Percentiles rank a stretch among this genome's conserved stretches.
These are phyloP conservation scores for Forbesichthys agassizii DNA, from an alignment of 2,113 vertebrate species.

Conservation along the genomic window DNA sequence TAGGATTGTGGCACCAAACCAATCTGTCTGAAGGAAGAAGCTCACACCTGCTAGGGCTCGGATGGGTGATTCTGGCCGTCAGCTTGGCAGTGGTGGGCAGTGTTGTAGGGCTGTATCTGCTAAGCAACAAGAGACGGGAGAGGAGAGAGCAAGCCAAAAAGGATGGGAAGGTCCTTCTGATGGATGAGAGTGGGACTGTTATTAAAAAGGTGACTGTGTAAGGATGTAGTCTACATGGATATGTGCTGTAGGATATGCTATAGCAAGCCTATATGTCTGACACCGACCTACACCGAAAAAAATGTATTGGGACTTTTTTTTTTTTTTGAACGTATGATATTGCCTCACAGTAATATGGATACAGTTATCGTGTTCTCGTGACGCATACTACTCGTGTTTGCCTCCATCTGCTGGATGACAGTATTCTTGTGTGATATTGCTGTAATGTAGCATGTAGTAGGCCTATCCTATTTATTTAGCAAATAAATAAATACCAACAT, in stretches of 20 bases:
- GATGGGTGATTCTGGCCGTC: constrained; percentile 65
- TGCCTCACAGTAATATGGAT: no score
- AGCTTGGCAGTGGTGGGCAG: constrained; percentile 52
- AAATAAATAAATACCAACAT: not conserved
- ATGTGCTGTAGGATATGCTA: no score
- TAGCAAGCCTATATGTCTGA: no score
- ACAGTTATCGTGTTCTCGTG: no score
- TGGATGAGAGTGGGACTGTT: constrained; percentile 56
- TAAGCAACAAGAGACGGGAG: constrained; percentile 55
- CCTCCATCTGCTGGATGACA: constrained; percentile 54
- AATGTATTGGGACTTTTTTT: no score
- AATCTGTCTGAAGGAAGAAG: not conserved
- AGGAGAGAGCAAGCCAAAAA: constrained; percentile 36
- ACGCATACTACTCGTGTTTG: not conserved
- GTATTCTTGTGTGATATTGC: constrained; percentile 7
- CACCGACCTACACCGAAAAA: no score
- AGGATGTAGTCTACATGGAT: constrained; percentile 1
- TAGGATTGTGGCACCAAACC: constrained; percentile 73
- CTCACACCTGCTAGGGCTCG: constrained; percentile 69
- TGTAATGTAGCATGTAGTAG: no score
- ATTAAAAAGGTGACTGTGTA: constrained; percentile 77
- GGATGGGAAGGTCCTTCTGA: constrained; percentile 71
- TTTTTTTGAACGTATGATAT: no score
- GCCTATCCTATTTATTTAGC: not conserved
- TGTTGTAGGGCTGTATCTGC: constrained; percentile 45